Percentiles rank a stretch among this genome's conserved stretches.
Evolutionary conservation across 2,113 vertebrate species (phyloP).

Genomic region (Melanostigma gelatinosum): DNA sequence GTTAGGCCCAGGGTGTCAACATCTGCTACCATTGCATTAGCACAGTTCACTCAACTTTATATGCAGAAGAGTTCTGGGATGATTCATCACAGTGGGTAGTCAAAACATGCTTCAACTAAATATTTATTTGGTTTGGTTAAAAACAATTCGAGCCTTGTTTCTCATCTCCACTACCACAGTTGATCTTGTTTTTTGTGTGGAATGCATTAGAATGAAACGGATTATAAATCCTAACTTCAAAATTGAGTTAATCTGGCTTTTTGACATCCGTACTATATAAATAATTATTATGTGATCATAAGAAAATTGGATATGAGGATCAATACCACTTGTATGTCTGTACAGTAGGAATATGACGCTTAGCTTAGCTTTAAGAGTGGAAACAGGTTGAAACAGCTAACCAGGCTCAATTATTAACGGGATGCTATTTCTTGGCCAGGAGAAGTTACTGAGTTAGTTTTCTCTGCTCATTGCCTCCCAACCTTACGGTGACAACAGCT

Average conservation of each 20-base stretch:
- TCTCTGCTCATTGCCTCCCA: too few relatives aligned
- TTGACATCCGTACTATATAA: background rate
- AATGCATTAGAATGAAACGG: background rate
- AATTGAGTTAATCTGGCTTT: background rate
- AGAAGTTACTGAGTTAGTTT: background rate
- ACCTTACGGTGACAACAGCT: too few relatives aligned
- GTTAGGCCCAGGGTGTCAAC: slow-evolving; percentile 29
- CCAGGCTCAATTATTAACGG: background rate
- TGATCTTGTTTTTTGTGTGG: background rate
- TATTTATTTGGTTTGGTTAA: background rate
- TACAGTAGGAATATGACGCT: background rate
- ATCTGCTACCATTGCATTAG: slow-evolving; percentile 49
- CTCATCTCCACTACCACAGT: background rate
- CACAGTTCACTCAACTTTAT: background rate
- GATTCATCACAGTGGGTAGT: background rate
- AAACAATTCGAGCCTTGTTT: too few relatives aligned
- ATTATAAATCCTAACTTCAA: background rate
- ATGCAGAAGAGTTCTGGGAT: background rate
- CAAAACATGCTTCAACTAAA: background rate
- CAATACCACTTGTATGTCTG: background rate
- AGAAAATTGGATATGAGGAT: background rate
- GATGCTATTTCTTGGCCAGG: background rate
- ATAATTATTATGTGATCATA: background rate
- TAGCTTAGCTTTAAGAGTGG: background rate
- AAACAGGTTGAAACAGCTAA: background rate